Conservation (phyloP, 1,140 invertebrate genomes). For the Ceratosolen fusciceps region DNA sequence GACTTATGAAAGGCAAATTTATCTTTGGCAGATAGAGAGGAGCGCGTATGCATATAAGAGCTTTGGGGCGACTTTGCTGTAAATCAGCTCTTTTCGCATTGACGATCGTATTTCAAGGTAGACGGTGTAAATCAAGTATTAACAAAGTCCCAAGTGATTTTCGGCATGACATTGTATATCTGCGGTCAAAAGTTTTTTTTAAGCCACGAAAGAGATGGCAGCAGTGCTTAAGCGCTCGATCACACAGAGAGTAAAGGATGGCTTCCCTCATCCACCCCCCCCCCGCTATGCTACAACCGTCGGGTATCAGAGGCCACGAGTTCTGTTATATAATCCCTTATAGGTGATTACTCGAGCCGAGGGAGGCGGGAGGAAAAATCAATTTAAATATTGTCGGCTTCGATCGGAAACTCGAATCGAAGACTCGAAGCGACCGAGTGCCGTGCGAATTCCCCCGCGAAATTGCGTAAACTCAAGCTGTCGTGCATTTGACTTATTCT, state of each 20-base stretch:
- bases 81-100: slow-evolving; percentile 17
- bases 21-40: background rate
- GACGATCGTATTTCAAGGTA: slow-evolving; percentile 21
- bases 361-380: background rate
- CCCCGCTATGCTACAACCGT: background rate
- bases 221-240: background rate
- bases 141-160: slow-evolving; percentile 31
- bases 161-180: slow-evolving; percentile 16
- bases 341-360: no score
- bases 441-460: background rate
- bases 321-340: no score
- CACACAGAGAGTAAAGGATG: background rate
- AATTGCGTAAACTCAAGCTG: slow-evolving; percentile 1
- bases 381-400: background rate
- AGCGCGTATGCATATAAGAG: background rate
- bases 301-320: background rate
- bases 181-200: slow-evolving; percentile 21
- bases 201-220: background rate
- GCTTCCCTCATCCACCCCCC: background rate
- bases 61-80: background rate
- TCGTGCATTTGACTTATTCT: background rate
- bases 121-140: slow-evolving; percentile 29
- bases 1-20: slow-evolving; percentile 19
- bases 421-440: background rate
- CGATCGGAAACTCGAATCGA: background rate